Percentiles rank a stretch among this genome's conserved stretches.
Evolutionary conservation across 2,113 vertebrate species (phyloP).

Genomic region (Urocolius indicus): DNA sequence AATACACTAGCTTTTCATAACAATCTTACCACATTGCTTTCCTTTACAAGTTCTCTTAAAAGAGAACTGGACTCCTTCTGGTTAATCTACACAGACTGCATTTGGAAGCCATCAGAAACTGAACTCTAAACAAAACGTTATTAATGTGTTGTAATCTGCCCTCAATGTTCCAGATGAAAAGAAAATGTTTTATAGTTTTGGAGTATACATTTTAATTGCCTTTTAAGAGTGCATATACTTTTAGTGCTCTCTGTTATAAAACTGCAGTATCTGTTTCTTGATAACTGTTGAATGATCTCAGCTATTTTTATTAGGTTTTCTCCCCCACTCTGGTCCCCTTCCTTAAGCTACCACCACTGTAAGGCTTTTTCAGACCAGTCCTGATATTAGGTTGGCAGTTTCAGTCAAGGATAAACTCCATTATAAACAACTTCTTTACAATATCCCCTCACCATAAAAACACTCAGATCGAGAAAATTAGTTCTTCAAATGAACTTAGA

Average conservation of each 20-base stretch:
- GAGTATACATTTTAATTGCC: conserved; percentile 85
- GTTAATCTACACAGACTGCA: conserved; percentile 90
- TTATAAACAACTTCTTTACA: conserved; percentile 80
- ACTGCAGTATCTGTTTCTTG: conserved; percentile 88
- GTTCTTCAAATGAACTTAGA: conserved; percentile 75
- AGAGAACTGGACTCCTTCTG: conserved; percentile 84
- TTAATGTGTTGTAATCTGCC: conserved; percentile 94
- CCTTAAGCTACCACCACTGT: conserved; percentile 75
- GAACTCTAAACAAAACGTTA: conserved; percentile 95
- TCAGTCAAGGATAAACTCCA: conserved; percentile 66
- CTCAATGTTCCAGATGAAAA: conserved; percentile 92
- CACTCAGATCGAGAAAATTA: conserved; percentile 72
- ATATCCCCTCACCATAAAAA: conserved; percentile 72
- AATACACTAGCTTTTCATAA: conserved; percentile 91
- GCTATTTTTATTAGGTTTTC: conserved; percentile 86
- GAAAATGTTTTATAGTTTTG: conserved; percentile 91
- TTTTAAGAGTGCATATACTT: conserved; percentile 86
- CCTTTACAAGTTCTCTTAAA: conserved; percentile 87
- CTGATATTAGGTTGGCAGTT: conserved; percentile 67
- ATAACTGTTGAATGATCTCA: conserved; percentile 87
- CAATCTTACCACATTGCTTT: conserved; percentile 91
- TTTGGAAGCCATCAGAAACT: conserved; percentile 95
- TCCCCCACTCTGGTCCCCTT: conserved; percentile 64
- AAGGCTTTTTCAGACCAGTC: conserved; percentile 71
- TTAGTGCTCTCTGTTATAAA: conserved; percentile 86